Evolutionary conservation across 1,140 invertebrate genomes (phyloP).

Genomic region (Lordiphosa collinella): DNA sequence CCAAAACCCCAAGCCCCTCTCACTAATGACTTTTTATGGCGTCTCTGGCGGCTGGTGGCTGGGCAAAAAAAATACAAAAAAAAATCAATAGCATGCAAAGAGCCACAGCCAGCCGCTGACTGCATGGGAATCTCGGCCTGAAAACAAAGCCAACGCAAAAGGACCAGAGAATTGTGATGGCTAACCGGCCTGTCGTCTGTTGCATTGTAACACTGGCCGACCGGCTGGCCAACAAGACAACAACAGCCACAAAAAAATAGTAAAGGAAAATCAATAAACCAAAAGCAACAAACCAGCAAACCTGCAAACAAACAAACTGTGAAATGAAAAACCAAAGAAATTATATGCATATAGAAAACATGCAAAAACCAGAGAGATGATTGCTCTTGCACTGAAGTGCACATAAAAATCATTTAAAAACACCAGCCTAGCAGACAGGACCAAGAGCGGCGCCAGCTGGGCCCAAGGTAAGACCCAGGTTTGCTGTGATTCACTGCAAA

Average conservation of each 20-base stretch:
- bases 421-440: conserved; percentile 47
- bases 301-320: conserved; percentile 41
- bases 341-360: conserved; percentile 55
- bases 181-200: conserved; percentile 53
- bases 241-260: conserved; percentile 24
- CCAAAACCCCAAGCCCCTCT: conserved; percentile 6
- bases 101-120: conserved; percentile 15
- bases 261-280: conserved; percentile 39
- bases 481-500: conserved; percentile 44
- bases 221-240: conserved; percentile 54
- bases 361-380: background rate
- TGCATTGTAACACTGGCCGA: conserved; percentile 76
- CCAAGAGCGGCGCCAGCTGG: conserved; percentile 20
- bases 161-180: conserved; percentile 39
- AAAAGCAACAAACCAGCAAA: conserved; percentile 46
- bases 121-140: conserved; percentile 48
- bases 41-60: conserved; percentile 31
- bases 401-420: conserved; percentile 76
- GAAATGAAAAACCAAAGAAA: conserved; percentile 51
- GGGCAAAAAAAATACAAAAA: conserved; percentile 13
- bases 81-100: conserved; percentile 72
- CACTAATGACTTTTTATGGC: conserved; percentile 74
- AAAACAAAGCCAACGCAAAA: conserved; percentile 42
- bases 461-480: conserved; percentile 50
- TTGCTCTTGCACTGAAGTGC: conserved; percentile 52